Evolutionary conservation across 2,113 vertebrate species (phyloP), one percentile per base, ranked within the genome.

Genomic region (Leptobrachium leishanense): DNA sequence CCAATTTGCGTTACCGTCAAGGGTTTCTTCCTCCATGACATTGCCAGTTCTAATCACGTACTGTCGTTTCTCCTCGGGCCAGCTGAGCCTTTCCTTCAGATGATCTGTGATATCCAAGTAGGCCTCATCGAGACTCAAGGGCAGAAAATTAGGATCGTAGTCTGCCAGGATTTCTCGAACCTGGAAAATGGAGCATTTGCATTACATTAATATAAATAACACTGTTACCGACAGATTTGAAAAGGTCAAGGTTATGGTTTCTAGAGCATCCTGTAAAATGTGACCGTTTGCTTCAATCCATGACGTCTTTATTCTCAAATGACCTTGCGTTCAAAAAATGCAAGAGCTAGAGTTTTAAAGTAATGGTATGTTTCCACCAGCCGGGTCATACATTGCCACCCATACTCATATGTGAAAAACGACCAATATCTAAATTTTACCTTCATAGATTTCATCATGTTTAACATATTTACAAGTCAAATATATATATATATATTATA

Each of bases 31-130:
- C 90, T 84, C 84, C 75, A 54, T 2, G 50, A n/a, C 41, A 39
- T 20, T 87, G 74, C 44, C 76, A 82, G 72, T 63, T 59, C 79
- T 82, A 71, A 87, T 85, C 72, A 81, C 80, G 84, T 94, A 92
- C 40, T 86, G 95, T 75, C 95, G 92, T 84, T 85, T 90, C 43
- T 93, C 89, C 72, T 98, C 95, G 39, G 95, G 90, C 95, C 95
- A 97, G 79, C 85, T 90, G 79, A 89, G 85, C 81, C 96, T 94
- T 91, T 95, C 90, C 42, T 94, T 86, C 87, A 99, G 87, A 84
- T 99, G 95, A 6, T 95, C 91, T 83, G 95, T 98, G 86, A 99
- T 94, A 83, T 99, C 97, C 91, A 99, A 86, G 88, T 96, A 99
- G 46, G 97, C 98, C 90, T 99, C 97, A 87, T 99, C 98, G 84